Conservation (phyloP, 1,140 invertebrate species). For the Calosoma granatense region DNA sequence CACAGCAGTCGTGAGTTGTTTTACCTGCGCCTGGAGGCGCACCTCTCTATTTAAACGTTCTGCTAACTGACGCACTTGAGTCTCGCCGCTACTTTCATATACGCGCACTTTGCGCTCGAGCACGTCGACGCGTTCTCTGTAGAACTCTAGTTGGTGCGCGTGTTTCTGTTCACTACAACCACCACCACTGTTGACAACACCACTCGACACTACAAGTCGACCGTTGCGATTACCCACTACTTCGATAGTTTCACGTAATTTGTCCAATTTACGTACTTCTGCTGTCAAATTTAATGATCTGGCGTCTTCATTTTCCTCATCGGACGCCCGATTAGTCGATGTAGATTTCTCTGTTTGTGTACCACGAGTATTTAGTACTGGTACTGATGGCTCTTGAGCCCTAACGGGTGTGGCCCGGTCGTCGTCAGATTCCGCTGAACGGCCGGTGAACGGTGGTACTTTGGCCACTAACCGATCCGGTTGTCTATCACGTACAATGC, state of each 20-base stretch:
- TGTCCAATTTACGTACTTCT: constrained; percentile 45
- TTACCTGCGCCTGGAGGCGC: constrained; percentile 40
- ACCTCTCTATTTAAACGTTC: constrained; percentile 46
- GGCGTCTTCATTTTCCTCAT: constrained; percentile 31
- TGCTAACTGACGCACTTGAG: constrained; percentile 43
- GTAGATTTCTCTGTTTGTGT: constrained; percentile 41
- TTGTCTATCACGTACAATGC: not conserved
- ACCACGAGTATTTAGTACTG: constrained; percentile 30
- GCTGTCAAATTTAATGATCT: constrained; percentile 36
- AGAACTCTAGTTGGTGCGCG: constrained; percentile 42
- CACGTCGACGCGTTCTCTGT: constrained; percentile 45
- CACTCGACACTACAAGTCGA: constrained; percentile 19
- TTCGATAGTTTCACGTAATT: constrained; percentile 43
- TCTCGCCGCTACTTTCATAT: constrained; percentile 47
- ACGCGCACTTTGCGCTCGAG: constrained; percentile 46
- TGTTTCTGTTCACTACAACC: constrained; percentile 34
- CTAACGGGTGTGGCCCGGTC: not conserved
- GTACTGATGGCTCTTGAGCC: constrained; percentile 22
- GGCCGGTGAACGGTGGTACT: constrained; percentile 10
- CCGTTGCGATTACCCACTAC: constrained; percentile 18
- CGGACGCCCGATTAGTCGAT: too few species aligned
- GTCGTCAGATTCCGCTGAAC: not conserved
- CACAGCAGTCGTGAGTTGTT: constrained; percentile 43
- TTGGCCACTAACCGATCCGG: constrained; percentile 7
- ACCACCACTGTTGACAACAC: constrained; percentile 30